Conservation (phyloP, 64 coral and sea anemone genomes). For the Stichodactyla mertensii region DNA sequence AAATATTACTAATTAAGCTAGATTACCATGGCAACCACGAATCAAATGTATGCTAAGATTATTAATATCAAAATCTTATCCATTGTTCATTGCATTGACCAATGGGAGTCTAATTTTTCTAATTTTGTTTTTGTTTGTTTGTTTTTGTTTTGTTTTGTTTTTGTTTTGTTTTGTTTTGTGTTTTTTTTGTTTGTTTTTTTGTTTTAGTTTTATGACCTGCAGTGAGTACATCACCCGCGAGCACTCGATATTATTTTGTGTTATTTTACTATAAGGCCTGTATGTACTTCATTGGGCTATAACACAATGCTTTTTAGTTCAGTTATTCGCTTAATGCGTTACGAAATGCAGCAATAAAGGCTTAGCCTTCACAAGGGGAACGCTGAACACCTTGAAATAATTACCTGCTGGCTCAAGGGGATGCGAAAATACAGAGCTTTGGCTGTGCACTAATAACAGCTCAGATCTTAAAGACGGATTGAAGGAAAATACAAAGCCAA, state of each 20-base stretch:
- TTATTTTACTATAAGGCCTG: not conserved
- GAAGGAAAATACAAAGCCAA: too few relatives aligned
- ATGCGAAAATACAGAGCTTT: not conserved
- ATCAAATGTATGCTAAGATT: not conserved
- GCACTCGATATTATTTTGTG: not conserved
- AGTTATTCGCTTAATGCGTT: not conserved
- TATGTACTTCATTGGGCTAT: not conserved
- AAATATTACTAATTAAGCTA: not conserved
- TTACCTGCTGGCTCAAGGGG: not conserved
- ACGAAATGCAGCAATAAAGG: not conserved
- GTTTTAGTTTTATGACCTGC: slow-evolving; percentile 1
- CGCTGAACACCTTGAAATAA: not conserved
- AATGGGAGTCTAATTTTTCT: slow-evolving; percentile 2
- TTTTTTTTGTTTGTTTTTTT: too few relatives aligned
- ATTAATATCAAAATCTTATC: not conserved
- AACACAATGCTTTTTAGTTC: not conserved
- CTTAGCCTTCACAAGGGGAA: not conserved
- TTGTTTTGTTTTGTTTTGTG: not conserved
- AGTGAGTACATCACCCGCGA: slow-evolving; percentile 7
- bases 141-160: too few relatives aligned
- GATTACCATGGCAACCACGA: not conserved
- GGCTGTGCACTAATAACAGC: not conserved
- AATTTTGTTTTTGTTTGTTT: too few relatives aligned
- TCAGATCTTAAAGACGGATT: too few relatives aligned
- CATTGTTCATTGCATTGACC: slow-evolving; percentile 16